Conservation (phyloP, 2,113 vertebrate genomes). For the Panthera uncia region DNA sequence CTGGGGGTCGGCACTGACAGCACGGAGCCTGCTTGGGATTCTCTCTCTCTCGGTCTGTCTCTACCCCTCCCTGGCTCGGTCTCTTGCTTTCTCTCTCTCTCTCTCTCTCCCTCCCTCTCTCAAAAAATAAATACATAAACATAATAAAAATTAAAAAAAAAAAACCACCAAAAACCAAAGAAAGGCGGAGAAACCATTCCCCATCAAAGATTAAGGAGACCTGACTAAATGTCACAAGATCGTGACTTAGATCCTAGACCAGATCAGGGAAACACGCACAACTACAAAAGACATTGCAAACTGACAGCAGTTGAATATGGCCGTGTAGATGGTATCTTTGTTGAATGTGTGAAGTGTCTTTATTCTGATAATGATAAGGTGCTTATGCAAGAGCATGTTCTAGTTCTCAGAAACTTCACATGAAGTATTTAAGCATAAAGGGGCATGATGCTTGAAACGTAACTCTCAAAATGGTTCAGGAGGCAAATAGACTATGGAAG, state of each 20-base stretch:
- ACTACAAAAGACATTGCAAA: background rate
- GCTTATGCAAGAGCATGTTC: background rate
- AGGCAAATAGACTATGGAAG: background rate
- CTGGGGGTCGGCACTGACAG: no score
- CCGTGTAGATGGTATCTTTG: background rate
- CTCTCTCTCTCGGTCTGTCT: no score
- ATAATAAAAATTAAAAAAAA: no score
- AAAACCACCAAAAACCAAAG: background rate
- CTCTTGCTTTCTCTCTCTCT: no score
- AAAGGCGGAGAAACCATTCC: background rate
- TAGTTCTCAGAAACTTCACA: background rate
- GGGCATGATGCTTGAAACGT: background rate
- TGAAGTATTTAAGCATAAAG: background rate
- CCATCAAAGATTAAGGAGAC: background rate
- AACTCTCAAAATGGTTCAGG: background rate
- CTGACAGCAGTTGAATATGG: background rate
- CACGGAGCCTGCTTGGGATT: no score
- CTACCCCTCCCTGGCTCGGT: no score
- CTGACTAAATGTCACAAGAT: background rate
- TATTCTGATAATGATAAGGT: background rate
- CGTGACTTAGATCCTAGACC: background rate
- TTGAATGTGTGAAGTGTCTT: background rate
- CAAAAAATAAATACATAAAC: no score
- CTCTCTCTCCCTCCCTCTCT: no score
- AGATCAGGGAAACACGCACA: background rate